These are phyloP conservation scores for Allophyes oxyacanthae DNA, from an alignment of 2,888 invertebrate species.

Conservation along the genomic window DNA sequence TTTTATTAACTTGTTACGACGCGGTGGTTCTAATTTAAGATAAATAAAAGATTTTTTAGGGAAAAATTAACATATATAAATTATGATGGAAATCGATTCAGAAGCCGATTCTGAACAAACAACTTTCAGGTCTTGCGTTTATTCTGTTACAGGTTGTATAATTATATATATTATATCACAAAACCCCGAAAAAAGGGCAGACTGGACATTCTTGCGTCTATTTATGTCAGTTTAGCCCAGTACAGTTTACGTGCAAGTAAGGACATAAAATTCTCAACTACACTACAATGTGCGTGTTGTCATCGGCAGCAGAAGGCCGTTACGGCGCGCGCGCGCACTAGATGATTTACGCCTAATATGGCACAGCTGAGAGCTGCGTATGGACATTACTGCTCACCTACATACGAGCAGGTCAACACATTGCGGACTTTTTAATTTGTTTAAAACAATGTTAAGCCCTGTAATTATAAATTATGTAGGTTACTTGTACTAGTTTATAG, in stretches of 20 bases:
- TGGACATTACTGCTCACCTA: conserved; percentile 70
- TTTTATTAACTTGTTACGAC: no score
- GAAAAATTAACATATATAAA: no score
- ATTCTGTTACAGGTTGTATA: no score
- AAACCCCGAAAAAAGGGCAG: conserved; percentile 4
- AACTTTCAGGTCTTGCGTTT: no score
- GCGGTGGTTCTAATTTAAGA: no score
- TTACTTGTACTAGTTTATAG: no score
- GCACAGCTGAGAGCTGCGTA: conserved; percentile 52
- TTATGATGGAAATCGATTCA: no score
- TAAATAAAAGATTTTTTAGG: no score
- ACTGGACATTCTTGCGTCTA: not conserved
- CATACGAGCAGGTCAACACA: conserved; percentile 44
- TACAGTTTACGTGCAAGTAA: not conserved
- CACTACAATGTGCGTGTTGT: conserved; percentile 10
- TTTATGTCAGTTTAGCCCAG: not conserved
- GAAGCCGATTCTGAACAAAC: no score
- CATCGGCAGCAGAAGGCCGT: conserved; percentile 44
- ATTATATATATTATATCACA: conserved; percentile 13
- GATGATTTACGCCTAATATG: conserved; percentile 68
- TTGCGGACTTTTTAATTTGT: conserved; percentile 26
- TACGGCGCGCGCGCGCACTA: conserved; percentile 47
- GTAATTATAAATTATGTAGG: conserved; percentile 1
- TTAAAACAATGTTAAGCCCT: conserved; percentile 14
- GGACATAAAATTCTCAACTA: not conserved